These are phyloP conservation scores for Agrotis ipsilon DNA, from an alignment of 2,888 invertebrate species.

Conservation along the genomic window DNA sequence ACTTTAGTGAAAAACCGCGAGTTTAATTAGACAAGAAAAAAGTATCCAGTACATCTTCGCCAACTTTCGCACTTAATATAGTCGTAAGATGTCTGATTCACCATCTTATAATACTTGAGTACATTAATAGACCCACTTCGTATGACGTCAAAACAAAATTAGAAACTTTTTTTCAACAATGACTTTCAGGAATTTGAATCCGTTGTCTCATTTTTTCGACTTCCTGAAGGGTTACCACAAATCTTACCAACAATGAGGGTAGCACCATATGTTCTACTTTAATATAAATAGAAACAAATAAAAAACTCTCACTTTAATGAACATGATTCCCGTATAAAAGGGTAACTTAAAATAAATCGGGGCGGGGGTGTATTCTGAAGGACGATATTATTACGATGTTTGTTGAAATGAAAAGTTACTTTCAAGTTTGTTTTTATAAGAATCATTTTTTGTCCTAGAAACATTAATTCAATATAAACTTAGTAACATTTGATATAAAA, in stretches of 20 bases:
- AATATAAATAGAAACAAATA: constrained; percentile 85
- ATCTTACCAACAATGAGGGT: constrained; percentile 69
- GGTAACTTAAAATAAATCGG: constrained; percentile 87
- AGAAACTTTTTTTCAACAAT: constrained; percentile 53
- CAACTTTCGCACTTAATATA: too few species aligned
- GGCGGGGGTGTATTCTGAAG: constrained; percentile 74
- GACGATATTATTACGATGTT: constrained; percentile 14
- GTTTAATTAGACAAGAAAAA: too few species aligned
- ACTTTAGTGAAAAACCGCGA: too few species aligned
- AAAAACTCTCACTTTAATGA: constrained; percentile 87
- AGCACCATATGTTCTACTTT: constrained; percentile 76
- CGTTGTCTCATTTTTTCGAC: constrained; percentile 67
- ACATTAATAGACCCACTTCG: neutral
- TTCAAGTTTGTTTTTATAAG: neutral
- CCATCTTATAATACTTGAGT: neutral
- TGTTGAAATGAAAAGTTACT: neutral
- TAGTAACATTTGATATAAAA: too few species aligned
- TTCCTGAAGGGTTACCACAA: constrained; percentile 74
- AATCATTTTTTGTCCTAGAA: too few species aligned
- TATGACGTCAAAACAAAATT: constrained; percentile 37
- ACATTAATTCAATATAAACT: too few species aligned
- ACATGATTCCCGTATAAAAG: constrained; percentile 90
- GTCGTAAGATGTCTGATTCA: too few species aligned
- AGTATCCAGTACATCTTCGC: too few species aligned
- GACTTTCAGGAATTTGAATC: constrained; percentile 58